phyloP scores from a whole-genome alignment of 2,888 invertebrate species.

The Hirudinaria manillensis region DNA sequence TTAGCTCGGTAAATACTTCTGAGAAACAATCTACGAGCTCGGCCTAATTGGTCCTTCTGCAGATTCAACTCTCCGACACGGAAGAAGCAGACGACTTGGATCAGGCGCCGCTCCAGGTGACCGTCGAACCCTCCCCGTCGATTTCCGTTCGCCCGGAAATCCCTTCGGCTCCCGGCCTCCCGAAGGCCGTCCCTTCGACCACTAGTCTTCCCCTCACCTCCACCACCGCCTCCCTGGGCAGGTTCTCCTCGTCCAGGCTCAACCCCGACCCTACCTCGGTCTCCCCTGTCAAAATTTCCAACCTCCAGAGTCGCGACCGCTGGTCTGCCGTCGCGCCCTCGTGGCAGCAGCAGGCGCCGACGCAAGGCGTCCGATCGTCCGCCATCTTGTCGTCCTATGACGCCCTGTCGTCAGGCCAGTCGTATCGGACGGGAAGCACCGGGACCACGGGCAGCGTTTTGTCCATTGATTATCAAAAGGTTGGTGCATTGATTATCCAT shows the following conservation, averaged over 20 bases:
- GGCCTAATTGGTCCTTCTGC: too few relatives aligned
- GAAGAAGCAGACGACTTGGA: not conserved
- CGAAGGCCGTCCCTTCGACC: not conserved
- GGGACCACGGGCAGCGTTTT: not conserved
- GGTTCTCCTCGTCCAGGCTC: not conserved
- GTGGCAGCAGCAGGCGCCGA: not conserved
- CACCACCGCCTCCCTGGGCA: not conserved
- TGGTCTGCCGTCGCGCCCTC: not conserved
- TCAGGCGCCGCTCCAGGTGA: not conserved
- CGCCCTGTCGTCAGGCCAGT: not conserved
- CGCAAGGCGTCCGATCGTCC: not conserved
- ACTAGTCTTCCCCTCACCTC: not conserved
- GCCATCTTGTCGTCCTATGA: not conserved
- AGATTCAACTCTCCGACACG: not conserved
- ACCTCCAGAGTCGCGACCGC: not conserved
- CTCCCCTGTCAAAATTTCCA: not conserved
- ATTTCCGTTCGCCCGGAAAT: not conserved
- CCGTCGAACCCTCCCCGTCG: not conserved
- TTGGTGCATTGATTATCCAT: not conserved
- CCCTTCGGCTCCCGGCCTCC: not conserved
- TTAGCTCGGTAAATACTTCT: not conserved
- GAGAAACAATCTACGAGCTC: not conserved
- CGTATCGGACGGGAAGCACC: not conserved
- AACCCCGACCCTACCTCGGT: not conserved
- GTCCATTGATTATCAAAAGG: conserved; percentile 9